A percentile compares a stretch with the other conserved stretches of the same genome.
Conservation (phyloP, 2,113 vertebrate species). For the Phocoena phocoena region DNA sequence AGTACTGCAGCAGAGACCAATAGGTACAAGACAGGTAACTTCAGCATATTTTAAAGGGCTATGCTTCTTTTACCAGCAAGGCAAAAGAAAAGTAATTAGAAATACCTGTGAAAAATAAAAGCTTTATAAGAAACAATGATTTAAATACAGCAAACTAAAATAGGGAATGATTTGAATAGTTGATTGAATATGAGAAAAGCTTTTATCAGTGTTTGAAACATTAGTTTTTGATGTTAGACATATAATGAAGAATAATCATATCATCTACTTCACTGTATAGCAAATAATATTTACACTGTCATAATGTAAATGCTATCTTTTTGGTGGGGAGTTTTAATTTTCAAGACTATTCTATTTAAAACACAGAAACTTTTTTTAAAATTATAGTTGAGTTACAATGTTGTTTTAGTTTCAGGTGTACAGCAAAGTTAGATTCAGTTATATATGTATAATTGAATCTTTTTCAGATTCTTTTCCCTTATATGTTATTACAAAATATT, state of each 20-base stretch:
- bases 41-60: not conserved
- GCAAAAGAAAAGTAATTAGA: not conserved
- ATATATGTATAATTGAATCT: too few species aligned
- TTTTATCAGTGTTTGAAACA: not conserved
- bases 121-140: not conserved
- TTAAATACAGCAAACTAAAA: constrained; percentile 23
- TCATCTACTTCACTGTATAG: not conserved
- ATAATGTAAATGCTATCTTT: not conserved
- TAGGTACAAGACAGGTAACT: not conserved
- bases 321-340: not conserved
- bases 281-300: not conserved
- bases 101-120: not conserved
- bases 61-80: not conserved
- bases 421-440: not conserved
- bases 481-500: not conserved
- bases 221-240: not conserved
- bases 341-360: not conserved
- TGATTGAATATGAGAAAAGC: not conserved
- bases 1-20: not conserved
- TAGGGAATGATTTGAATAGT: not conserved
- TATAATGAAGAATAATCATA: not conserved
- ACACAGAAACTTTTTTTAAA: not conserved
- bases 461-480: not conserved
- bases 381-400: not conserved
- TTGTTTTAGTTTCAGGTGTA: not conserved